Percentiles rank a stretch among this genome's conserved stretches.
Conservation (phyloP, 2,888 invertebrate species). For the Drosophila lacicola region DNA sequence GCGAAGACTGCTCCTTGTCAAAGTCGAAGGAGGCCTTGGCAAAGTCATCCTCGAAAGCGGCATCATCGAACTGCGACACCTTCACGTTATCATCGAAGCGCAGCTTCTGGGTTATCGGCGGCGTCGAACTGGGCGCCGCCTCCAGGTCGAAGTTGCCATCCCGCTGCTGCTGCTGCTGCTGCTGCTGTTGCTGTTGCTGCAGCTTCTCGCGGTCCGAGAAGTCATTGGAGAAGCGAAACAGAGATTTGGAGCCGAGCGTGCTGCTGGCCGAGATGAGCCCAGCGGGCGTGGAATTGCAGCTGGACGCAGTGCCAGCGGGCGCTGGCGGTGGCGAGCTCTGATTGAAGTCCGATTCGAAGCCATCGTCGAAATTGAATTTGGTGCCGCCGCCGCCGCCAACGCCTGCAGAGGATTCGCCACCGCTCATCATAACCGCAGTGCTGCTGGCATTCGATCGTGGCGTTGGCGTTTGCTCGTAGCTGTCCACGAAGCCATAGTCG, state of each 20-base stretch:
- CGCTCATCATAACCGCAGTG: conserved; percentile 68
- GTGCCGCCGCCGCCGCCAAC: conserved; percentile 51
- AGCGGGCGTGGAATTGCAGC: conserved; percentile 82
- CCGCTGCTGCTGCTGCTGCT: conserved; percentile 44
- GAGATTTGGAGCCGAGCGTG: conserved; percentile 77
- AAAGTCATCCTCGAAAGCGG: conserved; percentile 87
- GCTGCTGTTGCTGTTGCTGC: conserved; percentile 56
- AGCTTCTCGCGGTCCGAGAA: conserved; percentile 86
- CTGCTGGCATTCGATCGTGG: conserved; percentile 82
- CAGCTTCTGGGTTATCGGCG: conserved; percentile 82
- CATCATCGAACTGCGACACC: conserved; percentile 84
- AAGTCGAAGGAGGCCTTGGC: conserved; percentile 85
- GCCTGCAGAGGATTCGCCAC: conserved; percentile 68
- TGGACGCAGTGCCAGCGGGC: conserved; percentile 79
- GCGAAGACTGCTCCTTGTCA: conserved; percentile 82
- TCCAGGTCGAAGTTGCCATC: conserved; percentile 61
- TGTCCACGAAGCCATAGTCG: conserved; percentile 81
- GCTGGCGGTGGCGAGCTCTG: conserved; percentile 82
- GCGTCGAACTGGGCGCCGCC: conserved; percentile 66
- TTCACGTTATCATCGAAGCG: conserved; percentile 91
- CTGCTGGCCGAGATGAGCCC: conserved; percentile 64
- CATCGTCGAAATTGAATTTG: conserved; percentile 85
- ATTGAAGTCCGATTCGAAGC: conserved; percentile 85
- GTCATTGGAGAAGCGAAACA: conserved; percentile 88
- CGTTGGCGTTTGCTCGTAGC: conserved; percentile 83